These are phyloP conservation scores for Leptodirus hochenwartii DNA, from an alignment of 2,888 invertebrate genomes.

Conservation along the genomic window DNA sequence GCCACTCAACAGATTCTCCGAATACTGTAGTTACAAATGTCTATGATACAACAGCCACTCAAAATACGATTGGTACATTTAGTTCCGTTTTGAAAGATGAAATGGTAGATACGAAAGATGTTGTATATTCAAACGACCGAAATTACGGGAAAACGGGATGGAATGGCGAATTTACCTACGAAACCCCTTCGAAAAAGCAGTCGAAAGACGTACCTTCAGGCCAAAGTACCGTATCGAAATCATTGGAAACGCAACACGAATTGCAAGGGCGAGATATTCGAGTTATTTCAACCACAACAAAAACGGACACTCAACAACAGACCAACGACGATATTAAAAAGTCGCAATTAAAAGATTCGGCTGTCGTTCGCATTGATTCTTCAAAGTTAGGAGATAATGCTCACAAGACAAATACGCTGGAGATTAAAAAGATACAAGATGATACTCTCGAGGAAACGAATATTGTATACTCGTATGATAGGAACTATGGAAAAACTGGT, in stretches of 20 bases:
- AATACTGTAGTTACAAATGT: constrained; percentile 20
- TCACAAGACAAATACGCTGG: constrained; percentile 23
- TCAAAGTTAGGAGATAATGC: constrained; percentile 20
- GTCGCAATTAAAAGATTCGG: too few relatives aligned
- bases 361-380: constrained; percentile 19
- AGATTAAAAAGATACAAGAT: constrained; percentile 29
- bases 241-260: too few relatives aligned
- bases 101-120: constrained; percentile 25
- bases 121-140: constrained; percentile 24
- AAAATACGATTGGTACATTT: constrained; percentile 24
- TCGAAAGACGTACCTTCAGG: too few relatives aligned
- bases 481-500: constrained; percentile 25
- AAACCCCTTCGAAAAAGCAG: constrained; percentile 16
- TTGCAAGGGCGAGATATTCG: too few relatives aligned
- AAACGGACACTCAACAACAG: too few relatives aligned
- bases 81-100: constrained; percentile 31
- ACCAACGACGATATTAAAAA: too few relatives aligned
- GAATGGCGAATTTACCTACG: constrained; percentile 25
- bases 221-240: too few relatives aligned
- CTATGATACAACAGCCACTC: constrained; percentile 23
- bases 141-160: constrained; percentile 26
- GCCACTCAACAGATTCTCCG: constrained; percentile 20
- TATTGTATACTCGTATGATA: constrained; percentile 23
- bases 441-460: constrained; percentile 26
- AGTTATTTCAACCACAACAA: too few relatives aligned